These are phyloP conservation scores for Spodoptera frugiperda DNA, from an alignment of 1,140 invertebrate species.

Conservation along the genomic window DNA sequence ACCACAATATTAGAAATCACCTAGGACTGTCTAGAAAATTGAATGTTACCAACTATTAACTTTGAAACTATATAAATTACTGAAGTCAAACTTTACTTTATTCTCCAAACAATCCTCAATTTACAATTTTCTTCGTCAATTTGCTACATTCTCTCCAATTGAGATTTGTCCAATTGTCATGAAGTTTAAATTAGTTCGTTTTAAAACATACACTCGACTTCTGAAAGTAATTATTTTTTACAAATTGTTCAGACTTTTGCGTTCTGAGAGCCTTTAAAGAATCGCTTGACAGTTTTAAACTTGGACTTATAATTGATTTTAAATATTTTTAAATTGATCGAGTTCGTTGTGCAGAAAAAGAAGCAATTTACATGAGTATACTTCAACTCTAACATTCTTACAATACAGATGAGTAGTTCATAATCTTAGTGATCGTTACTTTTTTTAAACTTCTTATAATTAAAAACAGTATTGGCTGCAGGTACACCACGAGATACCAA, in stretches of 20 bases:
- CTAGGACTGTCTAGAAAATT: not conserved
- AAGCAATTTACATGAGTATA: too few species aligned
- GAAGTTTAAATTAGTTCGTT: constrained; percentile 27
- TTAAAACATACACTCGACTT: not conserved
- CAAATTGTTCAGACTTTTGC: not conserved
- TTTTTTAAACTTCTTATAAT: too few species aligned
- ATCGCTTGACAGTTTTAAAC: constrained; percentile 3
- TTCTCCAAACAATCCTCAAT: constrained; percentile 5
- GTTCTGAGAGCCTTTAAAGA: not conserved
- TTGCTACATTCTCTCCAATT: constrained; percentile 4
- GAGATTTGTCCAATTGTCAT: not conserved
- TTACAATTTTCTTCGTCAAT: constrained; percentile 24
- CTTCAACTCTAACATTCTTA: too few species aligned
- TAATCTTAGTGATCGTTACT: too few species aligned
- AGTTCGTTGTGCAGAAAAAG: too few species aligned
- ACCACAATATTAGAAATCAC: too few species aligned
- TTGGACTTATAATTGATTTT: too few species aligned
- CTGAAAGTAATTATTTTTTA: not conserved
- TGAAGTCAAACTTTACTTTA: not conserved
- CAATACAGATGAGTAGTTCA: too few species aligned
- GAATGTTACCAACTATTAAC: not conserved
- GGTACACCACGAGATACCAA: too few species aligned
- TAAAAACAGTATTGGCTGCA: too few species aligned
- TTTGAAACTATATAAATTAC: not conserved
- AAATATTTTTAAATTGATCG: too few species aligned